Base-by-base conservation (phyloP, 2,113 vertebrate genomes). In the Lepisosteus osseus region DNA sequence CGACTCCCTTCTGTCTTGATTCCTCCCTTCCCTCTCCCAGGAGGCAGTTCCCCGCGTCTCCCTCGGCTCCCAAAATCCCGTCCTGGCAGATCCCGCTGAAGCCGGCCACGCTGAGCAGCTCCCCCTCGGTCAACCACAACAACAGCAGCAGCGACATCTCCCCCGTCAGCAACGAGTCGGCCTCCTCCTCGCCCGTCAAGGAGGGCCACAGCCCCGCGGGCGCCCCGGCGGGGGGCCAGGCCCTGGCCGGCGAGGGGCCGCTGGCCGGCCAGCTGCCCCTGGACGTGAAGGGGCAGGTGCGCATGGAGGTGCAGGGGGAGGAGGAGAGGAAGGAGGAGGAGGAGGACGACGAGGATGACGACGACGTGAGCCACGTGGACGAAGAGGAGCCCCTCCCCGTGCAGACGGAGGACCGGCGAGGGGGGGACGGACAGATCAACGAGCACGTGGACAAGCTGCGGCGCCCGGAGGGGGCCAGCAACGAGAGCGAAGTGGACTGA, bases 71-170 rank as follows among this genome's bases (percentile, higher is more conserved):
- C 1, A 99, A 98, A 90, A 95, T 98, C 84, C 97, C 97, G 0
- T 92, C 96, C 0, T 98, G 97, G 97, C 97, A 99, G 88, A 98
- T 98, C 78, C 95, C 95, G 0, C 88, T 99, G 78, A 98, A 98
- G 83, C 88, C 95, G 0, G 85, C 92, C 0, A 88, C 94, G 0
- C 87, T 90, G 40, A 90, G 94, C 72, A 87, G 83, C 86, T 77
- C 94, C 0, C 88, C 86, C 0, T 86, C 92, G 0, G 79, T 83
- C 83, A 95, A 91, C 88, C 96, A 96, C 83, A 85, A 86, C 78
- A 96, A 95, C 86, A 99, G 96, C 93, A 99, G 97, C 92, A 98
- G 96, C 0, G 97, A 99, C 91, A 99, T 98, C 88, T 98, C 97
- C 0, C 97, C 97, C 0, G 95, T 98, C 82, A 98, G 96, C 85